These are phyloP conservation scores for Apoderus coryli DNA, from an alignment of 2,888 invertebrate species.

Conservation along the genomic window DNA sequence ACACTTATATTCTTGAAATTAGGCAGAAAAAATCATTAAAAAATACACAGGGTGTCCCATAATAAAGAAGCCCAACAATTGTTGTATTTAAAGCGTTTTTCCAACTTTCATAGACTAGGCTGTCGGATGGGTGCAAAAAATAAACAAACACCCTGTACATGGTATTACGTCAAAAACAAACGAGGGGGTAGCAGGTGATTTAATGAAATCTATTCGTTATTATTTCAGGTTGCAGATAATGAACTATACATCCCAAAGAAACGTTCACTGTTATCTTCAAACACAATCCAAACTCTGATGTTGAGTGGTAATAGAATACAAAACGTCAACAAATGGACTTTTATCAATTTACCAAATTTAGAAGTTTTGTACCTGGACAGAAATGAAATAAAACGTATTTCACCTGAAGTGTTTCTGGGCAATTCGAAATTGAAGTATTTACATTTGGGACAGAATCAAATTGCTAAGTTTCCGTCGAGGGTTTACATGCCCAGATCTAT, in stretches of 20 bases:
- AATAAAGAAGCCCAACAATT: no score
- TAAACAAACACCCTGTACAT: no score
- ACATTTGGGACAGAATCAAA: conserved; percentile 25
- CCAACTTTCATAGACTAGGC: no score
- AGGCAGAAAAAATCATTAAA: no score
- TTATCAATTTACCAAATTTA: conserved; percentile 21
- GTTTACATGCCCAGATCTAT: conserved; percentile 15
- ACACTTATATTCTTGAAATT: no score
- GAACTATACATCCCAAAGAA: conserved; percentile 20
- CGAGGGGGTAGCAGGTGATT: no score
- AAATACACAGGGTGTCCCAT: no score
- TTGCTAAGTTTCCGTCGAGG: conserved; percentile 17
- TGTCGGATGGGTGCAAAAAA: no score
- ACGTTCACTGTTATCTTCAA: conserved; percentile 21
- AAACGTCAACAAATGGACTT: conserved; percentile 21
- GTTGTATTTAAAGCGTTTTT: no score
- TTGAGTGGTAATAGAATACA: conserved; percentile 25
- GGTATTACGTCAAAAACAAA: no score
- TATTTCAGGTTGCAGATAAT: no score
- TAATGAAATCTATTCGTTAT: no score
- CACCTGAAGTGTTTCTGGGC: conserved; percentile 20
- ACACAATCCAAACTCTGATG: conserved; percentile 23
- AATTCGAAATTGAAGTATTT: conserved; percentile 24
- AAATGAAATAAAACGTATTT: conserved; percentile 22
- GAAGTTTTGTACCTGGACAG: conserved; percentile 26